Percentiles rank a stretch among this genome's conserved stretches.
phyloP scores from a whole-genome alignment of 2,888 invertebrate genomes.

The Shargacucullia verbasci region DNA sequence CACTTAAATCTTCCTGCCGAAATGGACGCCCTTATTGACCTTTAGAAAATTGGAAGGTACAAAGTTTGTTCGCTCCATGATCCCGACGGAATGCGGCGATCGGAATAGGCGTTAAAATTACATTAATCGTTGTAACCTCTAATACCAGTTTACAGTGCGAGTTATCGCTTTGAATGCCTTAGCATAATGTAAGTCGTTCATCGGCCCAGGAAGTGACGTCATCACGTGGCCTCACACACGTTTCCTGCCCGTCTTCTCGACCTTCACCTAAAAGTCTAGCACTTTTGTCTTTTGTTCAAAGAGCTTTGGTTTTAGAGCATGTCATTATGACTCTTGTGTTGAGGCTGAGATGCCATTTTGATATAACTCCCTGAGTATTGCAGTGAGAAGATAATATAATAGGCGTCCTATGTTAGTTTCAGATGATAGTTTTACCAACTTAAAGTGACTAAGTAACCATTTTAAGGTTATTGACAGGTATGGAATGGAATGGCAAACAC shows the following conservation, averaged over 20 bases:
- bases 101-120: constrained; percentile 62
- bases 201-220: constrained; percentile 83
- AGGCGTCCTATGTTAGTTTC: too few relatives aligned
- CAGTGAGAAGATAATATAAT: background rate
- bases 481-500: too few relatives aligned
- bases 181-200: constrained; percentile 70
- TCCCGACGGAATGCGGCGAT: constrained; percentile 55
- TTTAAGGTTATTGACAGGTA: too few relatives aligned
- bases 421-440: too few relatives aligned
- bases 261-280: constrained; percentile 82
- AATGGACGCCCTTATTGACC: constrained; percentile 43
- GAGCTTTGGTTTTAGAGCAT: constrained; percentile 35
- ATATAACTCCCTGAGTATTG: constrained; percentile 1
- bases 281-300: constrained; percentile 41
- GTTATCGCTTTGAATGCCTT: constrained; percentile 73
- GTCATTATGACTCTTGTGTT: constrained; percentile 27
- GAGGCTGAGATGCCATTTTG: constrained; percentile 10
- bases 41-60: constrained; percentile 43
- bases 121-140: constrained; percentile 65
- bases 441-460: too few relatives aligned
- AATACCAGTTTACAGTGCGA: constrained; percentile 70
- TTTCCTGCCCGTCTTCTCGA: constrained; percentile 76
- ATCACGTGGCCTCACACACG: constrained; percentile 69
- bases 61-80: constrained; percentile 48
- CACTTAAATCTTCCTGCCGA: constrained; percentile 34